These are phyloP conservation scores for Keiferia lycopersicella DNA, from an alignment of 2,888 invertebrate genomes.

Conservation along the genomic window DNA sequence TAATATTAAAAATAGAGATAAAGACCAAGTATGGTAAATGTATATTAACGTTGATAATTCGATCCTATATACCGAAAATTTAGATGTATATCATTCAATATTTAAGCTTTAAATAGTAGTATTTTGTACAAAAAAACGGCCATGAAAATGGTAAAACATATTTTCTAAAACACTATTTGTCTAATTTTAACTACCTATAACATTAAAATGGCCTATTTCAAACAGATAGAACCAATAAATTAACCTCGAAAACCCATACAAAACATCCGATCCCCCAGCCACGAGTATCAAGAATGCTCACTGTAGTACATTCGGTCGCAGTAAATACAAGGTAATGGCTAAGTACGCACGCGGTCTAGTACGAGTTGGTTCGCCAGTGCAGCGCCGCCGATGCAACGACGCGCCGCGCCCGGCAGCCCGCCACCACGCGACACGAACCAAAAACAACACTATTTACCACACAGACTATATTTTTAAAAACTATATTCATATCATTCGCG, in stretches of 20 bases:
- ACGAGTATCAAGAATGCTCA: constrained; percentile 62
- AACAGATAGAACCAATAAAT: not conserved
- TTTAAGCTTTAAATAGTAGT: too few relatives aligned
- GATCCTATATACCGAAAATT: too few relatives aligned
- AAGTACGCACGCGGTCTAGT: constrained; percentile 81
- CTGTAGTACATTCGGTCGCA: constrained; percentile 60
- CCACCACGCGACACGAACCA: constrained; percentile 35
- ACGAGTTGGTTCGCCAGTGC: constrained; percentile 79
- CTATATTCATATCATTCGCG: constrained; percentile 70
- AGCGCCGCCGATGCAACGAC: constrained; percentile 78
- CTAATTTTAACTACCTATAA: not conserved
- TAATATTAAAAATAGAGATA: too few relatives aligned
- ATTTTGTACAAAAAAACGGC: too few relatives aligned
- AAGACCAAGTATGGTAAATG: too few relatives aligned
- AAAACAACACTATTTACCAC: constrained; percentile 46
- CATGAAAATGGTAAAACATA: too few relatives aligned
- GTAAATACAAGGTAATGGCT: constrained; percentile 82
- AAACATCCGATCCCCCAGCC: constrained; percentile 32
- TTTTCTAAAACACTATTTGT: too few relatives aligned
- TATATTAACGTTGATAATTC: too few relatives aligned
- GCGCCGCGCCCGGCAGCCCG: constrained; percentile 39
- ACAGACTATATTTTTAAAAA: constrained; percentile 69
- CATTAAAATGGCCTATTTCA: not conserved
- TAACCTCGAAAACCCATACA: constrained; percentile 11
- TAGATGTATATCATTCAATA: too few relatives aligned